Conservation (phyloP, 2,113 vertebrate genomes). For the Polypterus bichir region DNA sequence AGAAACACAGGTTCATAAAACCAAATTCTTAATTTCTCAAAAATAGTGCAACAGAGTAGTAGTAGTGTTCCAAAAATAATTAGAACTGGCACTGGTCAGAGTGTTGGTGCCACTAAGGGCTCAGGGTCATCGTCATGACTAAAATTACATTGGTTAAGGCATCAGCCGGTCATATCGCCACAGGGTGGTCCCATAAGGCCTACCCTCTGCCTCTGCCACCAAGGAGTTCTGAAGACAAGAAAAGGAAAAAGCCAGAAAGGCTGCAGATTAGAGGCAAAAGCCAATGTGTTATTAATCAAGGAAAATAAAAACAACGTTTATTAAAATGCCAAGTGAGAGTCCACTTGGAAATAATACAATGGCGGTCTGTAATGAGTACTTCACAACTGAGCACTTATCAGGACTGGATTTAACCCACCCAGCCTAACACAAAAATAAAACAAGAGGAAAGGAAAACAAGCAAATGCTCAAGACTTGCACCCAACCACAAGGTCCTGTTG, state of each 20-base stretch:
- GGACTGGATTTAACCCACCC: constrained; percentile 45
- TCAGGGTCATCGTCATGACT: constrained; percentile 55
- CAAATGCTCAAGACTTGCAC: constrained; percentile 33
- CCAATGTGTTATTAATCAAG: constrained; percentile 96
- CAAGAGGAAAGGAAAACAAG: constrained; percentile 59
- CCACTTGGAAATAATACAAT: constrained; percentile 55
- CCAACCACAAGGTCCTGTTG: constrained; percentile 21
- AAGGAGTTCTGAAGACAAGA: constrained; percentile 76
- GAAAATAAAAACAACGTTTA: constrained; percentile 92
- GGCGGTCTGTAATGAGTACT: constrained; percentile 47
- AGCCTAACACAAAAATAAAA: constrained; percentile 38
- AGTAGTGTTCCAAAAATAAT: too few species aligned
- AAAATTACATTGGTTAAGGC: constrained; percentile 76
- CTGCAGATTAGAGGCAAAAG: constrained; percentile 65
- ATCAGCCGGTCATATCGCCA: constrained; percentile 68
- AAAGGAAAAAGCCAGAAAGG: constrained; percentile 74
- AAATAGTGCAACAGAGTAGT: too few species aligned
- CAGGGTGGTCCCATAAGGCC: constrained; percentile 69
- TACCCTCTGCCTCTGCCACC: constrained; percentile 63
- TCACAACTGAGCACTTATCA: constrained; percentile 39
- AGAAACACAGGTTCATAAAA: too few species aligned
- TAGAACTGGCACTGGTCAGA: too few species aligned
- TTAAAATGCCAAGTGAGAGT: constrained; percentile 68
- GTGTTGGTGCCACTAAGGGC: constrained; percentile 39
- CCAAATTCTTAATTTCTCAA: too few species aligned